Evolutionary conservation across 2,797 vertebrate species (phyloP), one percentile per base, ranked within the genome.

Genomic region (Spondyliosoma cantharus): DNA sequence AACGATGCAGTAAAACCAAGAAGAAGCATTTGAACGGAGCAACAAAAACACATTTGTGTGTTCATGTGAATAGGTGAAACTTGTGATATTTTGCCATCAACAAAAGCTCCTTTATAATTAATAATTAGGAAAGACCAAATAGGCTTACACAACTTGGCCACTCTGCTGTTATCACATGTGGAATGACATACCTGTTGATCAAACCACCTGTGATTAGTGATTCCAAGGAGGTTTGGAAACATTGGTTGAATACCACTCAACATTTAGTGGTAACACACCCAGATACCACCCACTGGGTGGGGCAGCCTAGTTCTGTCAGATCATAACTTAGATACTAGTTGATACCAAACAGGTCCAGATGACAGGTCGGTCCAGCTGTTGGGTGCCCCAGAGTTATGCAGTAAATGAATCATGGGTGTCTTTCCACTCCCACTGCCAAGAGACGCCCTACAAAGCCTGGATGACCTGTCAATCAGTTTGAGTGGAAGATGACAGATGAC

Each of bases 261-360:
- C 8, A 46, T 52, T 79, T 25, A 70, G 2, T 48, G 29, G 9
- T 6, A 37, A 1, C 75, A 83, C 77, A 25, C 48, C 73, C 25
- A 57, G 45, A 20, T 45, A 2, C 49, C 27, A 25, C 59, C 48
- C 53, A 57, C 5, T 0, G 59, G 53, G 57, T 29, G 66, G 46
- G 61, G 46, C 71, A 13, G 58, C 25, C 29, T 24, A 12, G 11
- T 19, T 64, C 42, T 61, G 37, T 56, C 43, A 79, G 81, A 84
- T 90, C 77, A 73, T 53, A 82, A 12, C 29, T 88, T 16, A 76
- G 85, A 81, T 57, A 20, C 22, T 5, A 14, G 43, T 20, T 71
- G n/a, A 4, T 67, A 75, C 29, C 46, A 52, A 78, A 73, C 67
- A 64, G 43, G 43, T 50, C 56, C n/a, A 54, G 32, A 6, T 58